Base-by-base conservation (phyloP, 2,888 invertebrate species). In the Pseudococcus viburni region DNA sequence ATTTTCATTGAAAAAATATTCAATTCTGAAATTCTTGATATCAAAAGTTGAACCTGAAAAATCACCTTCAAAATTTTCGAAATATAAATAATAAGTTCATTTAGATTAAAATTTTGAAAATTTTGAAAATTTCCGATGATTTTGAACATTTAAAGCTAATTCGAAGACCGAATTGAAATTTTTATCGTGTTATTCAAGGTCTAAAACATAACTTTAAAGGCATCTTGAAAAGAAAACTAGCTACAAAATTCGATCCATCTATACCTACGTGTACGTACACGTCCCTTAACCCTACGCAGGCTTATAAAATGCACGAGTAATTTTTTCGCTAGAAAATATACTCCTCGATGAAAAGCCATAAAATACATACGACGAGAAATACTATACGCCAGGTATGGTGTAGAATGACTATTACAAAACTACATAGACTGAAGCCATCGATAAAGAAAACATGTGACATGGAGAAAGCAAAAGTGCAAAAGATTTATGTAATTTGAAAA, bases 401-500 rank as follows among this genome's bases (percentile, higher is more conserved):
- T 17, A 55, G 7, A 55, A 55, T 55, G 55, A n/a, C 12, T 51
- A 51, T 51, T 9, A 51, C 48, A 51, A 15, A 51, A 51, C 5
- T 42, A 19, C 8, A 26, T 26, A 68, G 22, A 68, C 22, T 68
- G 9, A 68, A 68, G 12, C 26, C 11, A 26, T 15, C 26, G 68
- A 26, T 68, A 68, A 68, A 26, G 68, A 68, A 68, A 26, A 55
- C 68, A 15, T 68, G 68, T 68, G 11, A 68, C 68, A 73, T 17
- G 73, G 6, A 73, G 33, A 55, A n/a, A 33, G 73, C 33, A 33
- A 33, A 33, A 6, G 12, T 19, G 42, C 42, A 73, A 33, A 73
- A 33, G 73, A 73, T 73, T 33, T 33, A 73, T 73, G 33, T 33
- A 73, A 73, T 73, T 73, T 33, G 73, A 73, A 17, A 33, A 33